phyloP scores from a whole-genome alignment of 2,888 invertebrate genomes.

The Melanostoma scalare region DNA sequence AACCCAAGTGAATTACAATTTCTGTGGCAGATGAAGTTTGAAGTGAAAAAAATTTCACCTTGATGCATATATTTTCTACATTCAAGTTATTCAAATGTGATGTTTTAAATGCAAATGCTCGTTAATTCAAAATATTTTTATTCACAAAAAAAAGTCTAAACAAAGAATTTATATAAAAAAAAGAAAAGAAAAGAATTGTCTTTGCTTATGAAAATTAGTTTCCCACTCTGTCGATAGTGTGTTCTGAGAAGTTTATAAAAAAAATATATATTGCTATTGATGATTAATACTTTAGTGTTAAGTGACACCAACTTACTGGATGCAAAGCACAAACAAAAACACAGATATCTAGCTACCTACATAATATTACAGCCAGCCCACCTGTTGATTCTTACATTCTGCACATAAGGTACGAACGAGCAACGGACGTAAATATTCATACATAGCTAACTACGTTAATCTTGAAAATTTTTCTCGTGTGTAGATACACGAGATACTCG shows the following conservation, averaged over 20 bases:
- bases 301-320: constrained; percentile 68
- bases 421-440: constrained; percentile 34
- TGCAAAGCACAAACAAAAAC: constrained; percentile 41
- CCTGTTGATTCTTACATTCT: constrained; percentile 67
- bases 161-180: constrained; percentile 19
- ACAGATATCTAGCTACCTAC: constrained; percentile 36
- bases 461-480: constrained; percentile 21
- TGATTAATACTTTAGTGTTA: constrained; percentile 67
- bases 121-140: constrained; percentile 34
- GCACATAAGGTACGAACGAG: constrained; percentile 61
- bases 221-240: constrained; percentile 30
- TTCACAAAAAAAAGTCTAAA: constrained; percentile 10
- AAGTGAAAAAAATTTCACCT: constrained; percentile 11
- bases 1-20: not conserved
- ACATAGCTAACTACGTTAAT: constrained; percentile 17
- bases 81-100: constrained; percentile 47
- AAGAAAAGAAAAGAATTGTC: constrained; percentile 21
- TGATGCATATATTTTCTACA: not conserved
- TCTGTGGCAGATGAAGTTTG: constrained; percentile 20
- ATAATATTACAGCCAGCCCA: constrained; percentile 58
- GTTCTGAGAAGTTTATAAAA: not conserved
- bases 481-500: constrained; percentile 32
- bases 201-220: constrained; percentile 23
- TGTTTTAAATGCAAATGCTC: constrained; percentile 39
- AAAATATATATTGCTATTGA: constrained; percentile 55